These are phyloP conservation scores for Notiomystis cincta DNA, from an alignment of 2,113 vertebrate genomes.

Conservation along the genomic window DNA sequence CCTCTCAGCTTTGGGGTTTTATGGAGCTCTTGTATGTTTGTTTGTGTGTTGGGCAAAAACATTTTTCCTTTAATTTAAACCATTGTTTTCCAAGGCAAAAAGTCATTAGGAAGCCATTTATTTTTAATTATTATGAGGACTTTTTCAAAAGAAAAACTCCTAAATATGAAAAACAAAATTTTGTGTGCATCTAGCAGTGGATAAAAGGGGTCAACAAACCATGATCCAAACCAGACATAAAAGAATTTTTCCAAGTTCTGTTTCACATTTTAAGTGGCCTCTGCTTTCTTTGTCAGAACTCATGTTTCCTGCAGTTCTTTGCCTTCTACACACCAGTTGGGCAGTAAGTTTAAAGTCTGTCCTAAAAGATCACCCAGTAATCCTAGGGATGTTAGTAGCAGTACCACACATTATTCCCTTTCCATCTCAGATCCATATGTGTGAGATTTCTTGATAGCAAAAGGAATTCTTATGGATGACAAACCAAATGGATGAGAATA, in stretches of 20 bases:
- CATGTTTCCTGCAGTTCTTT: background rate
- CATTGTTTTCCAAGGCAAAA: constrained; percentile 36
- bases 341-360: background rate
- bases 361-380: background rate
- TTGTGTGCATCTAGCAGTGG: background rate
- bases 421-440: accelerated
- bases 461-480: background rate
- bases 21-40: constrained; percentile 19
- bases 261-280: background rate
- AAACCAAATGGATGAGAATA: background rate
- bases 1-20: background rate
- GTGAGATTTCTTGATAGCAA: background rate
- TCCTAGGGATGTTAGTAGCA: background rate
- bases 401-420: background rate
- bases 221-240: background rate
- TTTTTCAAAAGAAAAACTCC: background rate
- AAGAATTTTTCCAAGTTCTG: background rate
- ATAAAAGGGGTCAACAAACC: background rate
- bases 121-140: background rate
- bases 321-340: background rate
- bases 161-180: background rate
- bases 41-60: background rate
- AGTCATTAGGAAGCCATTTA: constrained; percentile 3
- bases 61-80: constrained; percentile 45
- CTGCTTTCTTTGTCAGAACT: background rate